phyloP scores from a whole-genome alignment of 2,797 vertebrate genomes.

The Pristis pectinata region DNA sequence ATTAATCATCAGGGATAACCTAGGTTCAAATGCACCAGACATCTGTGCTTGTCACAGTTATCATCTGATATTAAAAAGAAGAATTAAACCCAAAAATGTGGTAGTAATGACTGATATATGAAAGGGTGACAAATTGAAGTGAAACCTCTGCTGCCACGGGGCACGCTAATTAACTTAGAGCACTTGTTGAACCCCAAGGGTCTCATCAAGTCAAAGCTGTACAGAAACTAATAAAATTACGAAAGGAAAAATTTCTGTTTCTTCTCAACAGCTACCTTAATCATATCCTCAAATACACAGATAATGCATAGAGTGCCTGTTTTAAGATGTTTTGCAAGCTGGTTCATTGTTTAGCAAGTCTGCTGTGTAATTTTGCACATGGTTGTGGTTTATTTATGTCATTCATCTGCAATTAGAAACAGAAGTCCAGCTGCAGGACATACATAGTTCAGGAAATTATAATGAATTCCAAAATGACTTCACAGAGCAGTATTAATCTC shows the following conservation, averaged over 20 bases:
- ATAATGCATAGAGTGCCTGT: not conserved
- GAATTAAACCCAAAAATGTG: conserved; percentile 1
- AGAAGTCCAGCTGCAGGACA: not conserved
- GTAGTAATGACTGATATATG: not conserved
- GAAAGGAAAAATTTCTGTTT: not conserved
- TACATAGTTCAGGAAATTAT: not conserved
- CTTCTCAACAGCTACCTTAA: not conserved
- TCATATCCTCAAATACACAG: not conserved
- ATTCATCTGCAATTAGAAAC: not conserved
- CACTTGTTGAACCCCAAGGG: conserved; percentile 11
- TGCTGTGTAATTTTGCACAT: not conserved
- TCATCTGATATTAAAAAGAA: conserved; percentile 11
- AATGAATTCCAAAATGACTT: not conserved
- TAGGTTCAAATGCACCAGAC: not conserved
- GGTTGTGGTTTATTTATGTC: not conserved
- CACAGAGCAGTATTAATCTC: not conserved
- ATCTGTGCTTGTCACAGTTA: conserved; percentile 28
- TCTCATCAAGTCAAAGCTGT: conserved; percentile 1
- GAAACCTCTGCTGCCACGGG: not conserved
- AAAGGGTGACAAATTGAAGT: not conserved
- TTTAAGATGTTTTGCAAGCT: not conserved
- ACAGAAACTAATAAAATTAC: not conserved
- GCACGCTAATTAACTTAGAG: conserved; percentile 27
- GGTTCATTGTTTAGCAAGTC: not conserved
- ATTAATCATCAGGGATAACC: conserved; percentile 22